Conservation (phyloP, 1,140 invertebrate genomes). For the Penaeus vannamei region DNA sequence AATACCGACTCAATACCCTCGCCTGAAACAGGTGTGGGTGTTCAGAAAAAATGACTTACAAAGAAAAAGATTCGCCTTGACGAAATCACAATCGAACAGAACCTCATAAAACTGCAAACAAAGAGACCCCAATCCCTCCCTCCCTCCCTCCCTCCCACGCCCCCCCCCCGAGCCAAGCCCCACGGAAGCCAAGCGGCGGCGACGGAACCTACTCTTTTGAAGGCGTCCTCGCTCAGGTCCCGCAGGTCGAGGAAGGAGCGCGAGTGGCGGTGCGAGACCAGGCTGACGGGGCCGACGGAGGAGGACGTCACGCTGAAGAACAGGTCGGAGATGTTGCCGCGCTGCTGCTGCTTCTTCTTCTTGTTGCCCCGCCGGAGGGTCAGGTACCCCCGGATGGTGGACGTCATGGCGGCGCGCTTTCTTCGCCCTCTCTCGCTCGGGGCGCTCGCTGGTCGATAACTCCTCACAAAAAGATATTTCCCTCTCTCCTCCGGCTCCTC, state of each 20-base stretch:
- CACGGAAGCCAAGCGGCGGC: too few relatives aligned
- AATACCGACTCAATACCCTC: too few relatives aligned
- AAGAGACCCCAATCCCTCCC: too few relatives aligned
- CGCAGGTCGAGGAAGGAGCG: constrained; percentile 13
- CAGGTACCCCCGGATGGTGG: constrained; percentile 21
- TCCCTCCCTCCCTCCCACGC: too few relatives aligned
- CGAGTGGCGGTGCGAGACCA: background rate
- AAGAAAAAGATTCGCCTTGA: too few relatives aligned
- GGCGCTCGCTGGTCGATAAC: background rate
- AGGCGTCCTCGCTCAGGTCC: background rate
- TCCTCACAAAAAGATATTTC: too few relatives aligned
- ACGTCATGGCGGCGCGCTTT: background rate
- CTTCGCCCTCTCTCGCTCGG: background rate
- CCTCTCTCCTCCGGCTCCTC: too few relatives aligned
- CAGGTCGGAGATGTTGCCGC: background rate
- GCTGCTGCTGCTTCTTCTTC: background rate
- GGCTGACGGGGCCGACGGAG: constrained; percentile 2
- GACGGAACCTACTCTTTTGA: background rate
- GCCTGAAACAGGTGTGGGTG: too few relatives aligned
- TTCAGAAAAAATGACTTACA: too few relatives aligned
- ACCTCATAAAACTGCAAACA: too few relatives aligned
- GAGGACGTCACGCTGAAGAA: background rate
- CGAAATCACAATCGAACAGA: too few relatives aligned
- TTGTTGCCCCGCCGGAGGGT: constrained; percentile 19
- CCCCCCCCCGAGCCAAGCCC: too few relatives aligned